Conservation (phyloP, 2,113 vertebrate genomes). For the Athene noctua region DNA sequence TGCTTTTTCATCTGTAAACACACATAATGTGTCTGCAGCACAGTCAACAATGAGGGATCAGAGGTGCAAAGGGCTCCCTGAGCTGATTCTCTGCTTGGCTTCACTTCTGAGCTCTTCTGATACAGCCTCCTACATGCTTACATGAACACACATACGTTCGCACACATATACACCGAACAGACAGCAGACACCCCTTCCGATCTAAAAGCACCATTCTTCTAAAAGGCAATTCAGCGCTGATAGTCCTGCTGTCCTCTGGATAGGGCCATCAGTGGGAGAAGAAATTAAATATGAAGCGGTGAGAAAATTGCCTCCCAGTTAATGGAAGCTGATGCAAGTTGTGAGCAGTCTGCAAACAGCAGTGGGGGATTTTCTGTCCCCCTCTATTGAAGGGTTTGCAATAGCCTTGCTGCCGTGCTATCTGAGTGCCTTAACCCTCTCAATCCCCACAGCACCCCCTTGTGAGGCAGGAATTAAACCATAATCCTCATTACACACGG, state of each 20-base stretch:
- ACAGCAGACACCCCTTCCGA: neutral
- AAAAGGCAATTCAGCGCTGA: neutral
- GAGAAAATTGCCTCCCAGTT: neutral
- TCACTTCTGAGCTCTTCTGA: neutral
- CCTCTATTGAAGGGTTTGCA: neutral
- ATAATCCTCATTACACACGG: conserved; percentile 11
- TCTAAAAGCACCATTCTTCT: neutral
- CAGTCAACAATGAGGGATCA: neutral
- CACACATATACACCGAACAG: accelerated
- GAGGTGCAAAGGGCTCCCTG: conserved; percentile 31
- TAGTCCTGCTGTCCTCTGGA: neutral
- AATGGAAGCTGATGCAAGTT: neutral
- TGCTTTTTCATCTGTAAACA: conserved; percentile 47
- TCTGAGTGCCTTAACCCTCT: neutral
- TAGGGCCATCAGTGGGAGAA: neutral
- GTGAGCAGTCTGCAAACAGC: neutral
- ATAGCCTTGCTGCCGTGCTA: neutral
- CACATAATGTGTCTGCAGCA: neutral
- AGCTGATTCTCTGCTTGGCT: conserved; percentile 17
- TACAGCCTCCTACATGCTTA: neutral
- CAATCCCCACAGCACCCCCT: conserved; percentile 29
- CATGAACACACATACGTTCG: accelerated
- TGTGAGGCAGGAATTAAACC: conserved; percentile 46
- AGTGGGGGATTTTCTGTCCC: neutral
- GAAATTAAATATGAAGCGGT: neutral